Percentiles rank a stretch among this genome's conserved stretches.
Evolutionary conservation across 35 echinoderm and acorn worm genomes (phyloP).

Genomic region (Hemicentrotus pulcherrimus): DNA sequence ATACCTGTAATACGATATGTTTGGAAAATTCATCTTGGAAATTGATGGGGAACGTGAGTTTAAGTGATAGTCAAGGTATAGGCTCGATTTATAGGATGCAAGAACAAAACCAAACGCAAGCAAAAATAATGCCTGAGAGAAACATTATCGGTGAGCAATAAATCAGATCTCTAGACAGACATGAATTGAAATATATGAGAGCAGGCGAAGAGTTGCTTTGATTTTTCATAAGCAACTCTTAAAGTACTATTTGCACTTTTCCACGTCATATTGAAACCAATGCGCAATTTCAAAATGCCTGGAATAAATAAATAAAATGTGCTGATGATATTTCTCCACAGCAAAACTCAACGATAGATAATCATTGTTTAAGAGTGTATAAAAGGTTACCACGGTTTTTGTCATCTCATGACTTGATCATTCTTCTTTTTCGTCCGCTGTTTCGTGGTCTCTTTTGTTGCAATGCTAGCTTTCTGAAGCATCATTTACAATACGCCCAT

Average conservation of each 20-base stretch:
- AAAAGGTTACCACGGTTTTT: too few species aligned
- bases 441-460: too few species aligned
- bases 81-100: neutral
- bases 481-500: too few species aligned
- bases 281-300: neutral
- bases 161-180: neutral
- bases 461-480: too few species aligned
- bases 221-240: neutral
- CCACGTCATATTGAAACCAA: neutral
- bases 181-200: slow-evolving; percentile 30
- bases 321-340: too few species aligned
- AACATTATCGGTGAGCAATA: slow-evolving; percentile 8
- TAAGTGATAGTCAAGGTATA: slow-evolving; percentile 20
- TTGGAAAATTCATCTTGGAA: neutral
- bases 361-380: too few species aligned
- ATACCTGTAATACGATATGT: neutral
- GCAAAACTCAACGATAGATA: too few species aligned
- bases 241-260: neutral
- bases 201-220: neutral
- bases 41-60: neutral
- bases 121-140: slow-evolving; percentile 15
- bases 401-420: too few species aligned
- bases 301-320: too few species aligned
- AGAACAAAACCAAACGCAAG: neutral
- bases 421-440: too few species aligned